phyloP scores from a whole-genome alignment of 2,797 vertebrate genomes.

The Ispidina picta region DNA sequence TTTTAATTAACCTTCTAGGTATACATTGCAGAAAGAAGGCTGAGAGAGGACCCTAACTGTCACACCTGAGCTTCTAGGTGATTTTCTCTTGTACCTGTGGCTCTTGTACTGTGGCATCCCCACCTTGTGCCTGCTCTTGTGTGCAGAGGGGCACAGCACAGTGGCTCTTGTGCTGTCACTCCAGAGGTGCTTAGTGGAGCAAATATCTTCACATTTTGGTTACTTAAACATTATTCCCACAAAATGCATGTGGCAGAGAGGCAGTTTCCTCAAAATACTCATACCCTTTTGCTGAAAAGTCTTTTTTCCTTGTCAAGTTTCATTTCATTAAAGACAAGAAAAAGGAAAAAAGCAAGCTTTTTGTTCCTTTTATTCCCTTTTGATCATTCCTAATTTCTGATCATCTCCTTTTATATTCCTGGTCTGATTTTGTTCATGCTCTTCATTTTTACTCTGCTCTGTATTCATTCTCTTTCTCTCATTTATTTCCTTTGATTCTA shows the following conservation, averaged over 20 bases:
- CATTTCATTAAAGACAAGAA: background rate
- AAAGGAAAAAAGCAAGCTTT: background rate
- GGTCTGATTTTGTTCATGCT: constrained; percentile 12
- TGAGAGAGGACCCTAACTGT: background rate
- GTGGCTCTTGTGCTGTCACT: background rate
- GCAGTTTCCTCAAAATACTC: background rate
- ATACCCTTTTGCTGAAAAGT: background rate
- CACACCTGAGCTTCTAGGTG: background rate
- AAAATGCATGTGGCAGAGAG: background rate
- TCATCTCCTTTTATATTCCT: constrained; percentile 26
- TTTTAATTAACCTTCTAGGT: background rate
- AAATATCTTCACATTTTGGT: background rate
- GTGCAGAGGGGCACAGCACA: accelerated
- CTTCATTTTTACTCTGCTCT: constrained; percentile 29
- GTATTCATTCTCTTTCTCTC: constrained; percentile 31
- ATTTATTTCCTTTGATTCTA: constrained; percentile 45
- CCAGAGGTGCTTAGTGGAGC: background rate
- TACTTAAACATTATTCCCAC: background rate
- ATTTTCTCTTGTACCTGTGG: background rate
- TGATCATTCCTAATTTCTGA: constrained; percentile 29
- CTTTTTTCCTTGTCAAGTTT: background rate
- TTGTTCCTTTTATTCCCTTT: constrained; percentile 27
- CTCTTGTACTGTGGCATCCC: background rate
- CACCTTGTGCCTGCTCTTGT: background rate
- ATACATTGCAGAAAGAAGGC: background rate